Percentiles rank a stretch among this genome's conserved stretches.
Evolutionary conservation across 2,888 invertebrate species (phyloP).

Genomic region (Andrena hattorfiana): DNA sequence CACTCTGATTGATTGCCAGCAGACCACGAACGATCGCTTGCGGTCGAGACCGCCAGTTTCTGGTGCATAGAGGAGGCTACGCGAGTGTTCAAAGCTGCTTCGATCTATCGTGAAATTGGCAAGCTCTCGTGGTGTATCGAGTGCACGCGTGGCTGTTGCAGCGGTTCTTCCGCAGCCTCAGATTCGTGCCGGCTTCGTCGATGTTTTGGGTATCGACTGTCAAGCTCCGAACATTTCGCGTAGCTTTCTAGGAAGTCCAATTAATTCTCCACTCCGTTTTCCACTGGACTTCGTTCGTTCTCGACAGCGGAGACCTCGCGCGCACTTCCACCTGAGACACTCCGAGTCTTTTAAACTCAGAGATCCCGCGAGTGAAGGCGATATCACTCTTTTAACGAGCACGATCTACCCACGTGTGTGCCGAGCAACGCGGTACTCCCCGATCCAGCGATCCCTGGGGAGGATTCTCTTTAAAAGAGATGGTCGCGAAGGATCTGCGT

Average conservation of each 20-base stretch:
- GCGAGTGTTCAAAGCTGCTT: slow-evolving; percentile 12
- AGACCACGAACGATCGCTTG: neutral
- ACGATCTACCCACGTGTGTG: neutral
- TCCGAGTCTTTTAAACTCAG: neutral
- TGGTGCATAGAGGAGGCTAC: neutral
- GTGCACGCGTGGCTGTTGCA: neutral
- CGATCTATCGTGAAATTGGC: neutral
- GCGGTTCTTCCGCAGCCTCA: neutral
- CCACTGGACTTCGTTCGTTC: neutral
- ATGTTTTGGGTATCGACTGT: too few relatives aligned
- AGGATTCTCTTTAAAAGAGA: slow-evolving; percentile 8
- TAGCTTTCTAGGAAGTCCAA: neutral
- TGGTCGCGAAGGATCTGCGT: slow-evolving; percentile 7
- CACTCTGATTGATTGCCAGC: neutral
- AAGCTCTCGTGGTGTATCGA: slow-evolving; percentile 5
- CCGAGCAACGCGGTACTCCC: neutral
- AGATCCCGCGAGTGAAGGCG: slow-evolving; percentile 14
- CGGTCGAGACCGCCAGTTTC: neutral
- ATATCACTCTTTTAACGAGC: slow-evolving; percentile 26
- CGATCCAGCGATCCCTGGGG: slow-evolving; percentile 19
- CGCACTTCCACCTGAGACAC: neutral
- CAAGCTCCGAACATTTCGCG: too few relatives aligned
- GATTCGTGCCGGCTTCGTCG: neutral
- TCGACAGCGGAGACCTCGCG: neutral
- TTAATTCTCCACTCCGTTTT: neutral